Conservation (phyloP, 2,888 invertebrate species). For the Cheilosia soror region DNA sequence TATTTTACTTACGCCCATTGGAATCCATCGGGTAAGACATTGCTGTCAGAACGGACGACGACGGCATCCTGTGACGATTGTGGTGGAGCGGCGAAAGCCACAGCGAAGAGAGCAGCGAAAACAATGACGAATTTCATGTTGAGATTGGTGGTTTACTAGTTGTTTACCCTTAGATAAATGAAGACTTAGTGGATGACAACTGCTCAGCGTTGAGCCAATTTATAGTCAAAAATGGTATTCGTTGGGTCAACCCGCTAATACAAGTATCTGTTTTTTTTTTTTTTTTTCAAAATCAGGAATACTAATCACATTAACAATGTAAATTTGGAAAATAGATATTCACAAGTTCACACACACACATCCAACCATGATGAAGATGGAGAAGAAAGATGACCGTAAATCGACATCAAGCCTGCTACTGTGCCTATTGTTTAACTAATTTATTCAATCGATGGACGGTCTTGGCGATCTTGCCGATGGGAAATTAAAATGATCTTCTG, state of each 20-base stretch:
- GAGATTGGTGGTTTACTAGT: slow-evolving; percentile 41
- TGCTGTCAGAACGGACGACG: slow-evolving; percentile 86
- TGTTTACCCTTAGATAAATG: slow-evolving; percentile 70
- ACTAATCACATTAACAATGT: slow-evolving; percentile 56
- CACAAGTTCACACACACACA: slow-evolving; percentile 16
- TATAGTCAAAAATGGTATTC: slow-evolving; percentile 58
- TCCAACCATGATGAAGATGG: background rate
- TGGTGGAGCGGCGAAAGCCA: slow-evolving; percentile 80
- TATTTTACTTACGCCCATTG: slow-evolving; percentile 61
- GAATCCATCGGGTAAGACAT: slow-evolving; percentile 78
- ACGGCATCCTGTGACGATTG: slow-evolving; percentile 85
- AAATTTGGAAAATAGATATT: slow-evolving; percentile 49
- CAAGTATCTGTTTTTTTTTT: no score
- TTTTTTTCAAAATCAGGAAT: slow-evolving; percentile 48
- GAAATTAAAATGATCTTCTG: background rate
- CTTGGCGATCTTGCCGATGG: slow-evolving; percentile 10
- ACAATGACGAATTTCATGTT: slow-evolving; percentile 80
- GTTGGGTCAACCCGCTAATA: no score
- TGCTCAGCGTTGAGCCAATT: slow-evolving; percentile 43
- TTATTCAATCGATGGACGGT: slow-evolving; percentile 40
- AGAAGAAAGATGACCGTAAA: slow-evolving; percentile 13
- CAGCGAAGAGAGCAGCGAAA: slow-evolving; percentile 79
- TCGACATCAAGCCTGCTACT: background rate
- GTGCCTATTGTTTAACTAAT: slow-evolving; percentile 45
- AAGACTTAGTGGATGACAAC: slow-evolving; percentile 71